phyloP scores from a whole-genome alignment of 2,113 vertebrate species.

The Xiphorhynchus elegans region DNA sequence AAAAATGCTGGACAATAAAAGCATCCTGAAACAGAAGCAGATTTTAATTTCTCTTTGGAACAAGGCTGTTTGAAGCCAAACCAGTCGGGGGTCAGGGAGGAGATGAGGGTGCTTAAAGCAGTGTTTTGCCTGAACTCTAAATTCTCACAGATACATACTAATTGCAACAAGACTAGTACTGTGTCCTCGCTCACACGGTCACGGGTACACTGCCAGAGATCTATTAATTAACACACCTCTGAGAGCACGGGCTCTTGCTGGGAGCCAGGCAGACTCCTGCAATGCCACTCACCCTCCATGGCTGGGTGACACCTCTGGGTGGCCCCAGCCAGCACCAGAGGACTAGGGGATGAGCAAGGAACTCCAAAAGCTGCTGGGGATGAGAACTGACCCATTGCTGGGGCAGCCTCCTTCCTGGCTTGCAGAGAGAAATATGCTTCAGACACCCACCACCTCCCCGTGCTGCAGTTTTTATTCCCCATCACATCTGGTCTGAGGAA shows the following conservation, averaged over 20 bases:
- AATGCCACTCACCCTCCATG: accelerated
- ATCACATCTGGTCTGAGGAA: neutral
- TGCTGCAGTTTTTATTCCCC: neutral
- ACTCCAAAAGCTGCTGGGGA: neutral
- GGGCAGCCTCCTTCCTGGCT: neutral
- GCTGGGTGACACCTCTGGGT: neutral
- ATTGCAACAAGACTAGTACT: neutral
- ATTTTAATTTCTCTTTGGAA: neutral
- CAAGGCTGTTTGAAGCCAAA: neutral
- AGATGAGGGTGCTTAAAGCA: neutral
- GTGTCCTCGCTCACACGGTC: neutral
- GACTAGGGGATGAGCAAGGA: neutral
- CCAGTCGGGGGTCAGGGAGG: accelerated
- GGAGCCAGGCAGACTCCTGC: neutral
- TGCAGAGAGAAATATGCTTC: neutral
- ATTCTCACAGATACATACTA: neutral
- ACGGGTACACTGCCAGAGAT: accelerated
- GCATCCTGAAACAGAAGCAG: neutral
- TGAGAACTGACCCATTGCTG: neutral
- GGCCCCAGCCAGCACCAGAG: accelerated
- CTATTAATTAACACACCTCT: neutral
- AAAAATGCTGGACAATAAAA: neutral
- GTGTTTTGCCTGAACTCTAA: neutral
- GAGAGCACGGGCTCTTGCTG: neutral
- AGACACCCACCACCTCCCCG: neutral